Evolutionary conservation across 2,888 invertebrate genomes (phyloP), one percentile per base, ranked within the genome.

Genomic region (Sarcophaga rosellei): DNA sequence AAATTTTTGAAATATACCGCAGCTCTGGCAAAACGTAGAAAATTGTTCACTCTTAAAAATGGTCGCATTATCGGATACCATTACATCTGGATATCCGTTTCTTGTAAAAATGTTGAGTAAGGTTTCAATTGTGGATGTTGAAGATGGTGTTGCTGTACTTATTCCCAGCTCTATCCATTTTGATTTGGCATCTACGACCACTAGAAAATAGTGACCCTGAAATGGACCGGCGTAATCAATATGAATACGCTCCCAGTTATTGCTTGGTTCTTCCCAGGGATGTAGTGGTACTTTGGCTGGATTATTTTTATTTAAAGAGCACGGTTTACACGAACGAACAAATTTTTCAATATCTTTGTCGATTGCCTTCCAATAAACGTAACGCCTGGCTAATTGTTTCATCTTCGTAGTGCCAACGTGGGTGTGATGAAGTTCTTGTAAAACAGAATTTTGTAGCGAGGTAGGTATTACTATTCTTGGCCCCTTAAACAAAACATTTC

Each of bases 341-440:
- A 82, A 73, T 17, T 74, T 68, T 85, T 91, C 90, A 21, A 91
- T 90, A 12, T 90, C 89, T 20, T 87, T 84, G 79, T 91, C 89
- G 44, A 91, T 85, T 6, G 81, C 78, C 10, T 88, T 89, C 90
- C 45, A 68, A 84, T 87, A 91, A 35, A 90, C 89, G 84, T 89
- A 88, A 17, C 88, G 82, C 53, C 89, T 76, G 25, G 25, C 25
- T 25, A 25, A 25, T n/a, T 89, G 88, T 86, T 91, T 91, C 89
- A 90, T 90, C 73, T 89, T 89, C n/a, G 88, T 45, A 8, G 89
- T 88, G 5, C 35, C 35, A 6, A 6, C 6, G 6, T 35, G 35
- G 5, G 35, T 35, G 6, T 35, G 6, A 35, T 35, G 35, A 35
- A 35, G 35, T 35, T 35, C 35, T 6, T 35, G 35, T 35, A 35